Conservation (phyloP, 2,888 invertebrate genomes). For the Pachliopta kotzebuea region DNA sequence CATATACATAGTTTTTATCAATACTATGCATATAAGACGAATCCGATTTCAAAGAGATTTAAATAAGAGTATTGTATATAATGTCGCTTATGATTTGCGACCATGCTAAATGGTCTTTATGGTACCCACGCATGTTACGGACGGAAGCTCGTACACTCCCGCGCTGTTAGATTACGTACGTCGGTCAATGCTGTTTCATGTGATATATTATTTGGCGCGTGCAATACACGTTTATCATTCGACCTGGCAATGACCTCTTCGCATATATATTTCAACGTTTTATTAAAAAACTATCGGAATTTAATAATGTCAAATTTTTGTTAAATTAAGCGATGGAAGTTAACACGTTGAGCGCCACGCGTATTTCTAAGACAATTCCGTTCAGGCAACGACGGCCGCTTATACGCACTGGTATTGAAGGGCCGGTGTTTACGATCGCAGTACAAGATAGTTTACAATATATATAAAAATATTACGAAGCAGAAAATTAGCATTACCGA, state of each 20-base stretch:
- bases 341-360: too few relatives aligned
- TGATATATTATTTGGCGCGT: slow-evolving; percentile 13
- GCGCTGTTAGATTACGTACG: slow-evolving; percentile 49
- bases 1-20: too few relatives aligned
- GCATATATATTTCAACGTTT: too few relatives aligned
- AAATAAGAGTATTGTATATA: slow-evolving; percentile 22
- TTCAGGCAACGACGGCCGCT: too few relatives aligned
- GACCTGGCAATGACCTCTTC: slow-evolving; percentile 17
- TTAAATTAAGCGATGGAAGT: too few relatives aligned
- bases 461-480: neutral
- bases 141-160: slow-evolving; percentile 57
- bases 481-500: neutral
- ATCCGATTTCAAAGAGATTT: neutral
- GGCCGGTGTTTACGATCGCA: too few relatives aligned
- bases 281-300: neutral
- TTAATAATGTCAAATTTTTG: too few relatives aligned
- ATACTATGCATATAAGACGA: too few relatives aligned
- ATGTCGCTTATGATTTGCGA: slow-evolving; percentile 39
- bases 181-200: slow-evolving; percentile 17
- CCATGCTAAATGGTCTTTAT: slow-evolving; percentile 38
- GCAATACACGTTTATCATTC: slow-evolving; percentile 11
- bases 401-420: too few relatives aligned
- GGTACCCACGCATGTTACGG: slow-evolving; percentile 37
- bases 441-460: too few relatives aligned
- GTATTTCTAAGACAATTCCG: too few relatives aligned